Base-by-base conservation (phyloP, 1,140 invertebrate species). In the Marisa cornuarietis region DNA sequence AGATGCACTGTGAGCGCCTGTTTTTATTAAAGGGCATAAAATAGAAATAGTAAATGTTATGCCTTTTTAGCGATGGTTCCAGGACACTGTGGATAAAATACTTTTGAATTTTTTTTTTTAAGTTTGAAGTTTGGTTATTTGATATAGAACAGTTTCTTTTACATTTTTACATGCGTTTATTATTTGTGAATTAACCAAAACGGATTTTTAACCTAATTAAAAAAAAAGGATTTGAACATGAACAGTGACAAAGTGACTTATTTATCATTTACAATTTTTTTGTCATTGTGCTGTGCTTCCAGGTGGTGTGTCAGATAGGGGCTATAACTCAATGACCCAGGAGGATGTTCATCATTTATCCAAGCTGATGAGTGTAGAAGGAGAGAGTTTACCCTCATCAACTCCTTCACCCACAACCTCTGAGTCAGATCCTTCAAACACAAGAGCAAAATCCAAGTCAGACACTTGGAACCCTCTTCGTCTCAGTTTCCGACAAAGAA, bases 311-410 rank as follows among this genome's bases (percentile, higher is more conserved):
- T 90, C 91, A 54, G 92, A 93, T 82, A 86, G 91, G 63, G 92
- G 92, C 24, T 93, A 93, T 82, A 91, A 90, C 81, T 93, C 92
- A 7, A 91, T 92, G 91, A 92, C 90, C 24, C 90, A 91, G 73
- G 91, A 92, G 71, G 91, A 92, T 71, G 83, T 86, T 0, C 86
- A 89, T 71, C 81, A 69, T 26, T 68, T 85, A 49, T 83, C 84
- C 20, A 79, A 84, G 68, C 66, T 84, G 18, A 79, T 85, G 22
- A 81, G 75, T 58, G 54, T 68, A 20, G 83, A 75, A 31, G 78
- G 82, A 31, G 77, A 83, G 31, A 79, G 49, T 73, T 79, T 80
- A 16, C 75, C 54, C 58, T 58, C 63, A 51, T 79, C 24, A 51
- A 75, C 80, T 22, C 71, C 76, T 20, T 65, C 80, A 31, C 31